Percentiles rank a stretch among this genome's conserved stretches.
These are phyloP conservation scores for Serilophus lunatus DNA, from an alignment of 2,113 vertebrate genomes.

Conservation along the genomic window DNA sequence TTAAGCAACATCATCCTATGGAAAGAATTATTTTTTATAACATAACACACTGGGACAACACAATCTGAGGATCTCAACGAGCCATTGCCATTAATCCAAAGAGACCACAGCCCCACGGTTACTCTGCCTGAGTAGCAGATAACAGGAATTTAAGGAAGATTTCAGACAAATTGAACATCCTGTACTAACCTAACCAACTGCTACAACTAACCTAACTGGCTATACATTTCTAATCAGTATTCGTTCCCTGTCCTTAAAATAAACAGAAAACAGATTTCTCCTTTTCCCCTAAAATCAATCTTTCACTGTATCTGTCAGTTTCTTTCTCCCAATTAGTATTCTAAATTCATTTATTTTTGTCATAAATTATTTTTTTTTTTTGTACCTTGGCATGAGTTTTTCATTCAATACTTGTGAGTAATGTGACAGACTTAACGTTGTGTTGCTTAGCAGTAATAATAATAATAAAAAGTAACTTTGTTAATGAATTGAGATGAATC, in stretches of 20 bases:
- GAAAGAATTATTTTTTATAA: not conserved
- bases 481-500: constrained; percentile 85
- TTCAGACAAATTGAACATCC: constrained; percentile 50
- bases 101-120: not conserved
- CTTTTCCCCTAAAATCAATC: constrained; percentile 77
- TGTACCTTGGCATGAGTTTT: constrained; percentile 67
- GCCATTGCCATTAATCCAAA: not conserved
- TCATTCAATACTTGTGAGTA: constrained; percentile 74
- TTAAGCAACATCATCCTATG: not conserved
- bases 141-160: constrained; percentile 13
- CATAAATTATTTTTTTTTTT: constrained; percentile 71
- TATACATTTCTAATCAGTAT: constrained; percentile 74
- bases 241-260: constrained; percentile 76
- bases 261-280: constrained; percentile 80
- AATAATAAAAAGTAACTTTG: constrained; percentile 73
- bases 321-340: constrained; percentile 77
- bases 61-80: not conserved
- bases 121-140: constrained; percentile 24
- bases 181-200: constrained; percentile 66
- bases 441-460: constrained; percentile 55
- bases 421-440: constrained; percentile 65
- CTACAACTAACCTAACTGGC: constrained; percentile 16
- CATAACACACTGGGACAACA: not conserved
- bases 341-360: constrained; percentile 76
- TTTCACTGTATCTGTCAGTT: constrained; percentile 74